Conservation (phyloP, 1,140 invertebrate genomes). For the Danaus plexippus region DNA sequence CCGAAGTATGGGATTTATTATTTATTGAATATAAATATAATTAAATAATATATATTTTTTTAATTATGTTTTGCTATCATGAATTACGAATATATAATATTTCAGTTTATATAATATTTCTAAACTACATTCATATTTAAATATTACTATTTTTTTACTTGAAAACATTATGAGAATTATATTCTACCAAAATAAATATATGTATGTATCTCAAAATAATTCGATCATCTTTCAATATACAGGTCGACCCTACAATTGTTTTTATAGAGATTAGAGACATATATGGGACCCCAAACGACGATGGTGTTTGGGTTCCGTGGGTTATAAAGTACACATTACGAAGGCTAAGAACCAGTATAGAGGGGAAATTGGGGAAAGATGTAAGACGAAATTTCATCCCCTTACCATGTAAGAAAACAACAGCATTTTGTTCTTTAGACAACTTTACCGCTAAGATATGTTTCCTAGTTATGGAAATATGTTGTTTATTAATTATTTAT, state of each 20-base stretch:
- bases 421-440: too few relatives aligned
- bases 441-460: constrained; percentile 5
- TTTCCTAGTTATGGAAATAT: too few relatives aligned
- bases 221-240: constrained; percentile 3
- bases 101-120: too few relatives aligned
- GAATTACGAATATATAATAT: too few relatives aligned
- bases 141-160: too few relatives aligned
- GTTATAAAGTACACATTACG: constrained; percentile 46
- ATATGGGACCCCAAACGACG: constrained; percentile 35
- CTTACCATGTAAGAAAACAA: too few relatives aligned
- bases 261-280: constrained; percentile 36
- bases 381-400: constrained; percentile 4
- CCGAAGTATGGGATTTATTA: too few relatives aligned
- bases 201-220: not conserved
- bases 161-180: not conserved
- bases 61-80: too few relatives aligned
- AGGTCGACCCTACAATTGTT: constrained; percentile 15
- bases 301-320: constrained; percentile 31
- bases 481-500: too few relatives aligned
- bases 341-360: constrained; percentile 3
- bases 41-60: too few relatives aligned
- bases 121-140: too few relatives aligned
- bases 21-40: too few relatives aligned
- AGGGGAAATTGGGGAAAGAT: constrained; percentile 14
- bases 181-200: constrained; percentile 1